Evolutionary conservation across 1,140 invertebrate genomes (phyloP).

Genomic region (Drosophila suzukii): DNA sequence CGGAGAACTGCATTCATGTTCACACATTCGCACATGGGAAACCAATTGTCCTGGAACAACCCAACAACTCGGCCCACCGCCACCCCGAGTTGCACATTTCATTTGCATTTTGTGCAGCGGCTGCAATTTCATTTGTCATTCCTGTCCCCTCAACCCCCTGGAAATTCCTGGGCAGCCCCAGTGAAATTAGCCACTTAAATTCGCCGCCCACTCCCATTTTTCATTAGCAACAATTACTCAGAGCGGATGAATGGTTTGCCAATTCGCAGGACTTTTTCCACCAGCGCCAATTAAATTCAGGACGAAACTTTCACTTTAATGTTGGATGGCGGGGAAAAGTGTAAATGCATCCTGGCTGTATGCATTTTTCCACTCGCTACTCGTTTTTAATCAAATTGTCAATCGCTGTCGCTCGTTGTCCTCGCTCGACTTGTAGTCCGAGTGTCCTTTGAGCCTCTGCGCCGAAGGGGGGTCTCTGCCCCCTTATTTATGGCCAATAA

Average conservation of each 20-base stretch:
- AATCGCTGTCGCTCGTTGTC: conserved; percentile 68
- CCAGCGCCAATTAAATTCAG: conserved; percentile 51
- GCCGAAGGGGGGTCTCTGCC: conserved; percentile 14
- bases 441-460: conserved; percentile 41
- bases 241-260: conserved; percentile 54
- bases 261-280: conserved; percentile 41
- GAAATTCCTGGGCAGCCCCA: conserved; percentile 53
- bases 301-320: conserved; percentile 72
- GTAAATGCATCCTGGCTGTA: conserved; percentile 51
- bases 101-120: conserved; percentile 81
- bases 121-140: conserved; percentile 76
- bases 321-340: conserved; percentile 2
- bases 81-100: conserved; percentile 63
- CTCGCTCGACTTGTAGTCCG: conserved; percentile 37
- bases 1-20: conserved; percentile 56
- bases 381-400: conserved; percentile 83
- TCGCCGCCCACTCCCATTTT: conserved; percentile 31
- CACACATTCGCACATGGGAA: conserved; percentile 65
- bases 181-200: conserved; percentile 79
- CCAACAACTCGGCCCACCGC: neutral
- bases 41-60: conserved; percentile 59
- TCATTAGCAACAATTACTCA: conserved; percentile 82
- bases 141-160: neutral
- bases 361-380: conserved; percentile 53
- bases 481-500: conserved; percentile 83